Base-by-base conservation (phyloP, 2,113 vertebrate genomes). In the Cranoglanis bouderius region DNA sequence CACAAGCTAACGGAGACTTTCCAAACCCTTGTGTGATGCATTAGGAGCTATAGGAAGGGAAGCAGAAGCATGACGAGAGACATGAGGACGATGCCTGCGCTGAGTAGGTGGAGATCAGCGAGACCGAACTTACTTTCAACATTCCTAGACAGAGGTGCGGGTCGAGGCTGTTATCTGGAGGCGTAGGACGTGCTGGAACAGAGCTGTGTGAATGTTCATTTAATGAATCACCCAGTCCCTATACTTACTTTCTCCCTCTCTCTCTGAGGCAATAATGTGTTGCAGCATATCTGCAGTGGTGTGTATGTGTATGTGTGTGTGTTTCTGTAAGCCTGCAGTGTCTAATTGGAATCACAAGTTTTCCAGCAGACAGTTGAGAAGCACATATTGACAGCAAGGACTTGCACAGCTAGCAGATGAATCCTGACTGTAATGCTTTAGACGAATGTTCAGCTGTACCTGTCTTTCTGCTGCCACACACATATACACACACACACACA, bases 291-390 rank as follows among this genome's bases (percentile, higher is more conserved):
- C 87, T 90, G 87, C 90, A 57, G 14, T 75, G 65, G 6, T 26
- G n/a, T 75, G 72, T 74, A 38, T 43, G 70, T 24, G 40, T 75
- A 9, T 26, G 43, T 81, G 55, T 43, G 86, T 82, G 46, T 40
- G 26, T 24, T 19, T 74, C 53, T 61, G 83, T 75, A 72, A 32
- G 85, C 51, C 87, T 86, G 87, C 84, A 77, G 87, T 49, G 87
- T 90, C 90, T 91, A 91, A 91, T 91, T 91, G 89, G 90, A 90
- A 86, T 89, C 87, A 63, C 84, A 78, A 86, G 88, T 67, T 65
- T 78, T 49, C 46, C 49, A 82, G 86, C 86, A 72, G 88, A 88
- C 86, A 83, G 88, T 82, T 70, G 74, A 59, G 70, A 78, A 91
- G 87, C 83, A 49, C 29, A 74, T 85, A 87, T 63, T 88, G 90